phyloP scores from a whole-genome alignment of 2,113 vertebrate species.

The Burhinus bistriatus region DNA sequence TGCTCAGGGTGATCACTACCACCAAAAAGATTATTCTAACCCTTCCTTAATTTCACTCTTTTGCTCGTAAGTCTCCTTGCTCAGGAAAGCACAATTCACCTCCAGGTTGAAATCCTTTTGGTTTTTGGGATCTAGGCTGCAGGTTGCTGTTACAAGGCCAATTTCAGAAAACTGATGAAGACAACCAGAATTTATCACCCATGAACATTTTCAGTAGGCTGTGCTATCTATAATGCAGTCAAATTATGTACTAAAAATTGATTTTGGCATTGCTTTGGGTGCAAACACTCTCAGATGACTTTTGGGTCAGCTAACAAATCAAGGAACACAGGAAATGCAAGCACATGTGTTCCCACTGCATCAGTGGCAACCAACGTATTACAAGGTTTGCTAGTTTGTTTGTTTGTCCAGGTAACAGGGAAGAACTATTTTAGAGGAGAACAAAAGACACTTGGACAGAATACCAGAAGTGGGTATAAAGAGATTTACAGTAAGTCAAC shows the following conservation, averaged over 20 bases:
- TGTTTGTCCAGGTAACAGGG: background rate
- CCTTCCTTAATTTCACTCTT: background rate
- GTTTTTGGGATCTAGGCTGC: background rate
- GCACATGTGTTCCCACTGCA: background rate
- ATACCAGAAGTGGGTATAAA: background rate
- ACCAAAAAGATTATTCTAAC: background rate
- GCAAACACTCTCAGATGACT: background rate
- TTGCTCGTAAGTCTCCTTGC: background rate
- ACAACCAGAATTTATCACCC: background rate
- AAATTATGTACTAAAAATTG: background rate
- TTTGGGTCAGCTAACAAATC: background rate
- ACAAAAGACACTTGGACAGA: background rate
- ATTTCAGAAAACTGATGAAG: background rate
- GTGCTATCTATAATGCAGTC: background rate
- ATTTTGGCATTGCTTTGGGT: background rate
- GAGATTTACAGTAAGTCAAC: slow-evolving; percentile 33
- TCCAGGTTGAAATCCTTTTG: background rate
- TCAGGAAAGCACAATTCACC: background rate
- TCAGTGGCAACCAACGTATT: background rate
- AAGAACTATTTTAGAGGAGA: slow-evolving; percentile 24
- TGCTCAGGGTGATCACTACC: background rate
- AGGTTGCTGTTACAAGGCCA: background rate
- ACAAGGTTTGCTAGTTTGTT: background rate
- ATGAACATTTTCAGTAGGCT: background rate
- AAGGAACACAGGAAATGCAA: background rate